Conservation (phyloP, 1,140 invertebrate genomes). For the Nylanderia fulva region DNA sequence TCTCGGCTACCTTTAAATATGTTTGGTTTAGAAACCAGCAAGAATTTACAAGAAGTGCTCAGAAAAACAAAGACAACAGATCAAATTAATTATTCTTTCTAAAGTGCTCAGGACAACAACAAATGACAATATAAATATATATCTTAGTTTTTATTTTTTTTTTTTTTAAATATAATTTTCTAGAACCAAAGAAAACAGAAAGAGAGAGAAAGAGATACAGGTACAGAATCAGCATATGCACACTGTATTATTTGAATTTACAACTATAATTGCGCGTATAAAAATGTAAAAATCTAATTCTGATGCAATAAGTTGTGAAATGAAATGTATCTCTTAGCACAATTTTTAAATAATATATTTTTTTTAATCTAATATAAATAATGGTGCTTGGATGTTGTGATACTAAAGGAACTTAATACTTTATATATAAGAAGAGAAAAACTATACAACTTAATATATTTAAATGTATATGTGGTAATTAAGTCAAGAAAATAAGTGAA, state of each 20-base stretch:
- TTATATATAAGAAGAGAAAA: constrained; percentile 4
- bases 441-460: constrained; percentile 48
- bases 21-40: constrained; percentile 86
- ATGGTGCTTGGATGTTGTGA: constrained; percentile 52
- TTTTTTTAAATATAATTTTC: neutral
- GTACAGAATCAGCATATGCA: neutral
- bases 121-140: neutral
- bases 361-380: constrained; percentile 19
- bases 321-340: neutral
- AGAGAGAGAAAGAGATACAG: neutral
- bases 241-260: neutral
- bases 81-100: constrained; percentile 79
- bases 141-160: constrained; percentile 22
- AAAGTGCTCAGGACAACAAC: constrained; percentile 30
- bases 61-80: constrained; percentile 80
- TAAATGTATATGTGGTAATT: constrained; percentile 43
- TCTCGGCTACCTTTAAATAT: constrained; percentile 86
- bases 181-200: constrained; percentile 68
- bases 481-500: neutral
- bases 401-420: constrained; percentile 50
- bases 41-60: constrained; percentile 84
- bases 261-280: neutral
- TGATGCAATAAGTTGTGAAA: neutral
- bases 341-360: neutral
- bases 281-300: constrained; percentile 7